Conservation (phyloP, 2,888 invertebrate genomes). For the Mylabris sibirica region DNA sequence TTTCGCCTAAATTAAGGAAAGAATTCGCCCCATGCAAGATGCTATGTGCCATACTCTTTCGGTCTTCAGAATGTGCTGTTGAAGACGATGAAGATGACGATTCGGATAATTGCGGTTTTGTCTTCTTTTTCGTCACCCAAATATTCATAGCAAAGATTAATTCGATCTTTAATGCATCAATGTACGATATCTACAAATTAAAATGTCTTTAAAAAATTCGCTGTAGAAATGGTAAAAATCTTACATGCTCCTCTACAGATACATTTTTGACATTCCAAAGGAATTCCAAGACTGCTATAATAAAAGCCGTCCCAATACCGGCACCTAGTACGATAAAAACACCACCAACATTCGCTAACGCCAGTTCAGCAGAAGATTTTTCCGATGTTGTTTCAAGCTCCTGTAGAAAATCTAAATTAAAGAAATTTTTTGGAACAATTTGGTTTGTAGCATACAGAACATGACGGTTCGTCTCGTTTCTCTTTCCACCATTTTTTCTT, state of each 20-base stretch:
- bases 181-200: conserved; percentile 69
- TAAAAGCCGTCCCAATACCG: conserved; percentile 75
- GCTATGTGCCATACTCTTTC: conserved; percentile 42
- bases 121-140: conserved; percentile 77
- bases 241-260: conserved; percentile 80
- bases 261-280: conserved; percentile 82
- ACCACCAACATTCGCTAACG: conserved; percentile 88
- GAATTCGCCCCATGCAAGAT: conserved; percentile 48
- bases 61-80: conserved; percentile 47
- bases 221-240: conserved; percentile 32
- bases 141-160: conserved; percentile 76
- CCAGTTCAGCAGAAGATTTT: conserved; percentile 61
- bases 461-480: conserved; percentile 60
- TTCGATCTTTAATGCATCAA: conserved; percentile 75
- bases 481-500: conserved; percentile 94
- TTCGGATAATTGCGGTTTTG: conserved; percentile 47
- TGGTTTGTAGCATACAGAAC: conserved; percentile 41
- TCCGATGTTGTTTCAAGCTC: not conserved
- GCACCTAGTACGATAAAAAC: conserved; percentile 84
- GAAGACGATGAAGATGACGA: conserved; percentile 42
- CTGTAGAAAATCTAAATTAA: not conserved
- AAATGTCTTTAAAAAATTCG: not conserved
- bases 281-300: conserved; percentile 83
- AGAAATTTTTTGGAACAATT: not conserved
- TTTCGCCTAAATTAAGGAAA: conserved; percentile 41